Evolutionary conservation across 2,113 vertebrate species (phyloP).

Genomic region (Poicephalus gulielmi): DNA sequence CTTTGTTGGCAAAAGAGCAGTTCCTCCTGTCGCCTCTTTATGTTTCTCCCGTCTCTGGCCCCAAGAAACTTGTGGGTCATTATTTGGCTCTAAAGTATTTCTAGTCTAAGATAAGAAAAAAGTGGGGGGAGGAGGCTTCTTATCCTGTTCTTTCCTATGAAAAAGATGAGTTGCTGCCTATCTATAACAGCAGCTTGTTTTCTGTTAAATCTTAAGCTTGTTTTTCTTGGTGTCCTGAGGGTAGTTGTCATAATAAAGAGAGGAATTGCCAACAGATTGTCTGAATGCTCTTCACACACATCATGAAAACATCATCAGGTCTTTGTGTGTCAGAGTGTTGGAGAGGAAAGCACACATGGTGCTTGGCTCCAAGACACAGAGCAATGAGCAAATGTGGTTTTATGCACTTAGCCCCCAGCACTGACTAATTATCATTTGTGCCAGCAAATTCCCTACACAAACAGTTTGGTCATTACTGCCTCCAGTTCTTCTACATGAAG

Average conservation of each 20-base stretch:
- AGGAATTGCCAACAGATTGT: slow-evolving; percentile 39
- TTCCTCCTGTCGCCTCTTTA: background rate
- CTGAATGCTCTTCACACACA: slow-evolving; percentile 33
- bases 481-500: background rate
- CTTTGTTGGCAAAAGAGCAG: background rate
- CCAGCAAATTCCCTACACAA: background rate
- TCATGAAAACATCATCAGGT: slow-evolving; percentile 52
- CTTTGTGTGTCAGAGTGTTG: slow-evolving; percentile 35
- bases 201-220: slow-evolving; percentile 6
- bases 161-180: background rate
- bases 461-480: slow-evolving; percentile 29
- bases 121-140: background rate
- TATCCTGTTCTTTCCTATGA: background rate
- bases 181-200: background rate
- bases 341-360: slow-evolving; percentile 37
- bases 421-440: slow-evolving; percentile 25
- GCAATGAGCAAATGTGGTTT: slow-evolving; percentile 32
- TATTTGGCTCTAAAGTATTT: background rate
- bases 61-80: background rate
- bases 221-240: background rate
- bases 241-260: slow-evolving; percentile 30
- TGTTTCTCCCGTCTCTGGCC: background rate
- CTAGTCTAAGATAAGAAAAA: background rate
- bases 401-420: background rate
- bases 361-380: slow-evolving; percentile 17